Conservation (phyloP, 2,797 vertebrate genomes). For the Danio kyathit region DNA sequence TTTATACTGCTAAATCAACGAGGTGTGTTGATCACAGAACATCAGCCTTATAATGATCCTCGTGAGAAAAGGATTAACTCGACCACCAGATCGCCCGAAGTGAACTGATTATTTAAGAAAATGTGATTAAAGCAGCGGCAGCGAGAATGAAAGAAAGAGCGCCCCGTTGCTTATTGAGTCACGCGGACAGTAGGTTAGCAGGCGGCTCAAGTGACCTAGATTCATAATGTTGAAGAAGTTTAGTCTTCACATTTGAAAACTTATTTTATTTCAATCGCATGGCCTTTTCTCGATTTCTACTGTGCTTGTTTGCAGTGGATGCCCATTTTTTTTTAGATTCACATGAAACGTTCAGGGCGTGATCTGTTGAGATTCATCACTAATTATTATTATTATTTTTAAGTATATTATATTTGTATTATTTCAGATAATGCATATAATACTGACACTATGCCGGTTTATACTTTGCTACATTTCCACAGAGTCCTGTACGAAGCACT, state of each 20-base stretch:
- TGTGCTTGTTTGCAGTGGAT: neutral
- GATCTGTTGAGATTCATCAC: neutral
- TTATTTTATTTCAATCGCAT: neutral
- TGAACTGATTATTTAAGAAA: neutral
- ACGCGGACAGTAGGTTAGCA: constrained; percentile 66
- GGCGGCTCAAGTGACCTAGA: constrained; percentile 62
- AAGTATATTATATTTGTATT: no score
- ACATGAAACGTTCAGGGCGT: neutral
- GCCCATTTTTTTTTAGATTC: neutral
- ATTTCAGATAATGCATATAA: neutral
- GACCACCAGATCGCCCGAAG: neutral
- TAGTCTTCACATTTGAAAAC: neutral
- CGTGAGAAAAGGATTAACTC: neutral
- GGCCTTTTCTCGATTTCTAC: neutral
- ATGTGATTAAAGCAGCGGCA: neutral
- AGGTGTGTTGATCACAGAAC: neutral
- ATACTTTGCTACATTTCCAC: neutral
- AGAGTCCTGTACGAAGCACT: neutral
- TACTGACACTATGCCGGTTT: neutral
- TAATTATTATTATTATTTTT: neutral
- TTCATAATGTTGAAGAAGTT: constrained; percentile 19
- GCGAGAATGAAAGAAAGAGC: neutral
- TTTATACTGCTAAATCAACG: neutral
- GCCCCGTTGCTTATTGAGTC: constrained; percentile 49
- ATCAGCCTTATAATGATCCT: neutral